Evolutionary conservation across 2,797 vertebrate genomes (phyloP), one percentile per base, ranked within the genome.

Genomic region (Labeo calbasu): DNA sequence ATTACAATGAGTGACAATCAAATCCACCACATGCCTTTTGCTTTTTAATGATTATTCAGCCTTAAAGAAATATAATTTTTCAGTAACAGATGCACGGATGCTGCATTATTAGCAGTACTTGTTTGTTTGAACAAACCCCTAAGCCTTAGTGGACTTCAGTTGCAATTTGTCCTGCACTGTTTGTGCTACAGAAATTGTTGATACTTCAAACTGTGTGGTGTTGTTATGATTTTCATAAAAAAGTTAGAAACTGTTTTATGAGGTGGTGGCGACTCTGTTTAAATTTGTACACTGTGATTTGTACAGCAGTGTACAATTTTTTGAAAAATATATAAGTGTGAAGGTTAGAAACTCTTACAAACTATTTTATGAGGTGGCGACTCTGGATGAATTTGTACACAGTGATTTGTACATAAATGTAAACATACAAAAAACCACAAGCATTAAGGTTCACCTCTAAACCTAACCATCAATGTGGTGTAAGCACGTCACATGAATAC

Each of bases 21-120:
- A 84, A 79, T 72, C 68, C 53, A 85, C 53, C 43, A 61, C 50
- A 21, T 82, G 53, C 32, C 53, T 25, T 25, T 50, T 77, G 65
- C 21, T 77, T 79, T 83, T 55, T 50, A 59, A 70, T 61, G 50
- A 50, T 78, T 84, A 71, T 84, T 84, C 43, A 61, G 28, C 43
- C 43, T 63, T 43, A 61, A 63, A 79, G 14, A 48, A 78, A 59
- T 21, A 51, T 59, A 0, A 7, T 8, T 61, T 78, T 78, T 78
- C 13, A 65, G 23, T 13, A 63, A 63, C 76, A 78, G 76, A 78
- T 63, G 40, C 17, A 63, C 76, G 63, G 76, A 78, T 63, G 40
- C 17, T 66, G 17, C 17, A 19, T 50, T 79, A 21, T 50, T 48
- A 65, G 61, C 51, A 46, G 28, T 17, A 19, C 8, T 32, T 55